Percentiles rank a stretch among this genome's conserved stretches.
phyloP scores from a whole-genome alignment of 2,113 vertebrate species.

The Muntiacus muntjak region DNA sequence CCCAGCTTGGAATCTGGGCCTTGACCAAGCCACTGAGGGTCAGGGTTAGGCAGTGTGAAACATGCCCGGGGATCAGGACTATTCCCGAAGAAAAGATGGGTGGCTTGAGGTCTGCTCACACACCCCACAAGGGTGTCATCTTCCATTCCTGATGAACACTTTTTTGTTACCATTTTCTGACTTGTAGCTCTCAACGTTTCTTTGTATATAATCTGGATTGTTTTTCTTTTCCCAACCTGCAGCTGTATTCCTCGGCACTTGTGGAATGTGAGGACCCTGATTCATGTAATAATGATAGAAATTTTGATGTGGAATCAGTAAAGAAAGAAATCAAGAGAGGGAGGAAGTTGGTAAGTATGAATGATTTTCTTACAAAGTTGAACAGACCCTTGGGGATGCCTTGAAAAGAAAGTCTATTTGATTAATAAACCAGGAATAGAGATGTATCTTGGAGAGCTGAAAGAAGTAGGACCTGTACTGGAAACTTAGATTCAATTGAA shows the following conservation, averaged over 20 bases:
- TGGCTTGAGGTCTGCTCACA: not conserved
- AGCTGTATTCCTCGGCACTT: conserved; percentile 84
- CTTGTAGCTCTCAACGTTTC: not conserved
- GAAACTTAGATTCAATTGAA: not conserved
- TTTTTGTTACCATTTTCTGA: not conserved
- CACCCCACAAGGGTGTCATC: not conserved
- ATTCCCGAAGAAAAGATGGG: not conserved
- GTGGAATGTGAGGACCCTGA: conserved; percentile 77
- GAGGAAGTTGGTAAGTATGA: conserved; percentile 79
- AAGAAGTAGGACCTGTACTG: not conserved
- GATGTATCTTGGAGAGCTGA: not conserved
- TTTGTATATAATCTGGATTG: not conserved
- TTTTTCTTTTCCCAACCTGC: conserved; percentile 22
- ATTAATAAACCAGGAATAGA: not conserved
- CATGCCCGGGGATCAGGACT: not conserved
- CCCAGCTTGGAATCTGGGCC: not conserved
- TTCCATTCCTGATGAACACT: not conserved
- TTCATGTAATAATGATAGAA: conserved; percentile 54
- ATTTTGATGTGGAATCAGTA: conserved; percentile 81
- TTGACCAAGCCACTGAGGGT: not conserved
- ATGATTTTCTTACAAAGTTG: not conserved
- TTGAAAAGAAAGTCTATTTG: not conserved
- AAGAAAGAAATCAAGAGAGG: conserved; percentile 81
- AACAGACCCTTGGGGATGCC: not conserved
- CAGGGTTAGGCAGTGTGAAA: not conserved